These are phyloP conservation scores for Centropus bengalensis DNA, from an alignment of 2,113 vertebrate genomes.

Conservation along the genomic window DNA sequence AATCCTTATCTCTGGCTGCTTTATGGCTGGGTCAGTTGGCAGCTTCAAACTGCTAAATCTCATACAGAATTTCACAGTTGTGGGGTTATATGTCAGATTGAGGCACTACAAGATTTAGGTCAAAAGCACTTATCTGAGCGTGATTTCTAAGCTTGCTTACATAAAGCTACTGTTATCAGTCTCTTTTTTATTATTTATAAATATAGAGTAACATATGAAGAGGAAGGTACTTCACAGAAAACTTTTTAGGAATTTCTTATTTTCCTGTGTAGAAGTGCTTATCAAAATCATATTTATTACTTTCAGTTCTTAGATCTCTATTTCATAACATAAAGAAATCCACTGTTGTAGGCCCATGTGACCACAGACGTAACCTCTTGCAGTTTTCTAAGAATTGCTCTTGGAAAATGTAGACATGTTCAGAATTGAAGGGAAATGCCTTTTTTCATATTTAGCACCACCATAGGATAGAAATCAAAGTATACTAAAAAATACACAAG, in stretches of 20 bases:
- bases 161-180: conserved; percentile 80
- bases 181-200: conserved; percentile 77
- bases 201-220: conserved; percentile 52
- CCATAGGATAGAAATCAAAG: neutral
- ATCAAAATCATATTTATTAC: conserved; percentile 51
- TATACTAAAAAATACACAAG: neutral
- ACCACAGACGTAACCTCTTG: conserved; percentile 52
- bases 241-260: conserved; percentile 68
- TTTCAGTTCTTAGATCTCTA: conserved; percentile 40
- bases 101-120: conserved; percentile 83
- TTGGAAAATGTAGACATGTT: conserved; percentile 31
- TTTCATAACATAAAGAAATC: conserved; percentile 33
- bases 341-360: neutral
- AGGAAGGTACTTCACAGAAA: conserved; percentile 51
- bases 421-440: conserved; percentile 25
- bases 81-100: conserved; percentile 79
- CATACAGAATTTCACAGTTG: conserved; percentile 81
- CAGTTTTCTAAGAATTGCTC: conserved; percentile 54
- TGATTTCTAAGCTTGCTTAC: conserved; percentile 85
- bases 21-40: conserved; percentile 82
- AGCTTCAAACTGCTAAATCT: conserved; percentile 82
- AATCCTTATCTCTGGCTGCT: conserved; percentile 81
- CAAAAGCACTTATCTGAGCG: conserved; percentile 82
- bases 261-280: conserved; percentile 34
- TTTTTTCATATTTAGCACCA: neutral